Conservation (phyloP, 2,888 invertebrate species). For the Oeneis ivallda region DNA sequence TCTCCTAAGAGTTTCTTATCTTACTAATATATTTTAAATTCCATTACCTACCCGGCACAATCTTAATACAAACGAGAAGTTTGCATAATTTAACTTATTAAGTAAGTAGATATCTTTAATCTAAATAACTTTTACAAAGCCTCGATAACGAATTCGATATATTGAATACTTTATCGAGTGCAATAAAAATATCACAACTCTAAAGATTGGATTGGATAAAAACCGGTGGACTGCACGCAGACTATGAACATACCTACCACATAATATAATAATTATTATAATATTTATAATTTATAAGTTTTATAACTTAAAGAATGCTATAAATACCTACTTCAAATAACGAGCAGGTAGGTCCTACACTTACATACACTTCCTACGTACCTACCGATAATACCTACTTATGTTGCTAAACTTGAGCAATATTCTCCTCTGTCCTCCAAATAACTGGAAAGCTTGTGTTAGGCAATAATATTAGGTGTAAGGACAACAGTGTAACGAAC, state of each 20-base stretch:
- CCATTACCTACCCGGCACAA: constrained; percentile 2
- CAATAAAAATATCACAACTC: constrained; percentile 39
- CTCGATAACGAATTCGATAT: constrained; percentile 29
- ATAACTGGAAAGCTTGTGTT: no score
- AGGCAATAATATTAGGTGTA: no score
- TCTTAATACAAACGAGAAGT: constrained; percentile 14
- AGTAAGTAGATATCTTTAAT: constrained; percentile 28
- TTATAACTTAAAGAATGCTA: no score
- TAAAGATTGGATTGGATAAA: constrained; percentile 36
- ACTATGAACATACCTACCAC: neutral
- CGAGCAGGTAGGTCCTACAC: no score
- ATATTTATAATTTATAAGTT: no score
- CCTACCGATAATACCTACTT: no score
- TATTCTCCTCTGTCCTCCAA: no score
- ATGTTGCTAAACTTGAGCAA: no score
- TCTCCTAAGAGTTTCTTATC: constrained; percentile 6
- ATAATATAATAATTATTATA: neutral
- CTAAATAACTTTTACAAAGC: constrained; percentile 30
- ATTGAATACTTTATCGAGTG: constrained; percentile 41
- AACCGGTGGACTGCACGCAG: constrained; percentile 27
- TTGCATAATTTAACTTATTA: constrained; percentile 24
- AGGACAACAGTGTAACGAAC: no score
- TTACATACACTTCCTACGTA: no score
- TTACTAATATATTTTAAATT: constrained; percentile 4
- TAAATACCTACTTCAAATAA: no score